phyloP scores from a whole-genome alignment of 2,113 vertebrate species.

The Epinephelus moara region DNA sequence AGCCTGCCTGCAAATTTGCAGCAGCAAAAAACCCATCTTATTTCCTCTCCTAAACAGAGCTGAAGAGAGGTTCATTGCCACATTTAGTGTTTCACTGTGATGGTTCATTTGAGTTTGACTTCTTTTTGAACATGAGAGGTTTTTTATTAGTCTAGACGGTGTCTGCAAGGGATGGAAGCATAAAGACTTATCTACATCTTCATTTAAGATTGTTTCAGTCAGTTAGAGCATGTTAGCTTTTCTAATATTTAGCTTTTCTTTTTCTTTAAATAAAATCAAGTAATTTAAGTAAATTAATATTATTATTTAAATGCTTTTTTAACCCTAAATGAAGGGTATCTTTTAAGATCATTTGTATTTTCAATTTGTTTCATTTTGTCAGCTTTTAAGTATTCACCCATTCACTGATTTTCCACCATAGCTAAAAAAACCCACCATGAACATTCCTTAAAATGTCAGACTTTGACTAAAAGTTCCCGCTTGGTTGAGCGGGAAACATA shows the following conservation, averaged over 20 bases:
- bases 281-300: not conserved
- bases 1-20: conserved; percentile 36
- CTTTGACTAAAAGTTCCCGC: no score
- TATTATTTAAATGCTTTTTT: not conserved
- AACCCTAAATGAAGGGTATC: not conserved
- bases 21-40: not conserved
- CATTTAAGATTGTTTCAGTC: not conserved
- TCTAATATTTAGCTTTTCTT: not conserved
- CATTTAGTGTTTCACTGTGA: not conserved
- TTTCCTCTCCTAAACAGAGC: not conserved
- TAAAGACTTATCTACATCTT: not conserved
- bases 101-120: not conserved
- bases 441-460: no score
- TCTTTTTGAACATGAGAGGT: not conserved
- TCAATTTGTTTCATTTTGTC: not conserved
- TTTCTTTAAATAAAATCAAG: not conserved
- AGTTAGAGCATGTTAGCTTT: not conserved
- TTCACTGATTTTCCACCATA: not conserved
- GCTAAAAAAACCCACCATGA: no score
- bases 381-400: not conserved
- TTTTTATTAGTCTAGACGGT: not conserved
- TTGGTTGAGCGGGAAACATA: no score
- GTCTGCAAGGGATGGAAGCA: not conserved
- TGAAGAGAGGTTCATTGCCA: conserved; percentile 1
- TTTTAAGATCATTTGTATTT: not conserved